These are phyloP conservation scores for Synergus japonicus DNA, from an alignment of 2,888 invertebrate species.

Conservation along the genomic window DNA sequence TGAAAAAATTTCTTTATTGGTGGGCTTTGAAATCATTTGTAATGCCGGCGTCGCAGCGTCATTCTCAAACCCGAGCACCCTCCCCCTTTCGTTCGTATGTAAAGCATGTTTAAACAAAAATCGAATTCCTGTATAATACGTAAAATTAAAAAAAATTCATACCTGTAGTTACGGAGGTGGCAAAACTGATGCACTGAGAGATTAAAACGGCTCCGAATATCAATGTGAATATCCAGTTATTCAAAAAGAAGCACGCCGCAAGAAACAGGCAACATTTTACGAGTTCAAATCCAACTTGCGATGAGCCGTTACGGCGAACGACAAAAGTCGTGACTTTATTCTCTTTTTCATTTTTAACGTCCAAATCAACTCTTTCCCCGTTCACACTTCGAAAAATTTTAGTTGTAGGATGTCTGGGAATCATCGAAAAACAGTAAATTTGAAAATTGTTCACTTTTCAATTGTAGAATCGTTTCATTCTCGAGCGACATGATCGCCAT, in stretches of 20 bases:
- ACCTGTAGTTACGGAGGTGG: background rate
- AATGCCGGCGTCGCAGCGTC: no score
- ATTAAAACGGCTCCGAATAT: background rate
- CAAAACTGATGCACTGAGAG: conserved; percentile 5
- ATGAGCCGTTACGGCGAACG: background rate
- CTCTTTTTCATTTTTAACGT: conserved; percentile 17
- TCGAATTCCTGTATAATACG: no score
- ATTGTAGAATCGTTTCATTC: no score
- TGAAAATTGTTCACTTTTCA: background rate
- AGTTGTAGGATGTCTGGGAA: background rate
- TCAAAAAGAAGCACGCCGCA: background rate
- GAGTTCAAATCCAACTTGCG: background rate
- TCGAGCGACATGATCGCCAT: no score
- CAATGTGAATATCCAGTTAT: background rate
- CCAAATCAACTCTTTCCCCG: conserved; percentile 21
- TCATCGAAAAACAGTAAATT: background rate
- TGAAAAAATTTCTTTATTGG: no score
- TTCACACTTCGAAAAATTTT: conserved; percentile 1
- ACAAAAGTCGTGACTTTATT: conserved; percentile 2
- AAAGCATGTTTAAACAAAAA: no score
- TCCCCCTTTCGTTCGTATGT: no score
- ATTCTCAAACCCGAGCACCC: no score
- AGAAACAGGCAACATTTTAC: conserved; percentile 14
- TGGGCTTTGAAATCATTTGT: no score
- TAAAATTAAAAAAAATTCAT: background rate